Conservation (phyloP, 1,140 invertebrate genomes). For the Mylabris phalerata region DNA sequence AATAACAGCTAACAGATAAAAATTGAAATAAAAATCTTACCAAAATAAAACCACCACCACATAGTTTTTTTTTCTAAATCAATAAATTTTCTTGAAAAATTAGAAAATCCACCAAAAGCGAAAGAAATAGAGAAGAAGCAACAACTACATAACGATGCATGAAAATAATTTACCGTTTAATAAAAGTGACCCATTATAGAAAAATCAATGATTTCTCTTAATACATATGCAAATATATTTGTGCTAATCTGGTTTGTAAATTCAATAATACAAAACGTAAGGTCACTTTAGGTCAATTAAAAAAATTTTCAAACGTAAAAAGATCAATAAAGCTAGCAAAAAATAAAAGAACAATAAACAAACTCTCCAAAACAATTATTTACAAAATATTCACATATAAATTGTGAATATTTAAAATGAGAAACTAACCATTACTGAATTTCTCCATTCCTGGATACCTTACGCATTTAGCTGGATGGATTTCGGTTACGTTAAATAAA, state of each 20-base stretch:
- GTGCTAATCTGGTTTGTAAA: constrained; percentile 15
- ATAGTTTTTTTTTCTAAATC: constrained; percentile 13
- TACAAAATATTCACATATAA: not conserved
- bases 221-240: constrained; percentile 10
- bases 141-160: constrained; percentile 5
- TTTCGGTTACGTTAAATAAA: constrained; percentile 91
- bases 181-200: not conserved
- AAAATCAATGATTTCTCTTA: constrained; percentile 5
- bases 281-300: constrained; percentile 4
- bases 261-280: constrained; percentile 1
- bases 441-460: constrained; percentile 62
- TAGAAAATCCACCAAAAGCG: constrained; percentile 16
- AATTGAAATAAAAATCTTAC: constrained; percentile 19
- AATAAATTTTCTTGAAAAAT: no score
- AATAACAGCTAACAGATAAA: not conserved
- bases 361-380: not conserved
- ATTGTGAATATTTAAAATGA: not conserved
- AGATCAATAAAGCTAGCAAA: constrained; percentile 8
- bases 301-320: not conserved
- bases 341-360: constrained; percentile 7
- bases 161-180: not conserved
- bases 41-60: constrained; percentile 34
- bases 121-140: constrained; percentile 22
- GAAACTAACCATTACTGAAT: constrained; percentile 45
- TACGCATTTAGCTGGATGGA: constrained; percentile 84